phyloP scores from a whole-genome alignment of 2,113 vertebrate species.

The Crypturellus undulatus region DNA sequence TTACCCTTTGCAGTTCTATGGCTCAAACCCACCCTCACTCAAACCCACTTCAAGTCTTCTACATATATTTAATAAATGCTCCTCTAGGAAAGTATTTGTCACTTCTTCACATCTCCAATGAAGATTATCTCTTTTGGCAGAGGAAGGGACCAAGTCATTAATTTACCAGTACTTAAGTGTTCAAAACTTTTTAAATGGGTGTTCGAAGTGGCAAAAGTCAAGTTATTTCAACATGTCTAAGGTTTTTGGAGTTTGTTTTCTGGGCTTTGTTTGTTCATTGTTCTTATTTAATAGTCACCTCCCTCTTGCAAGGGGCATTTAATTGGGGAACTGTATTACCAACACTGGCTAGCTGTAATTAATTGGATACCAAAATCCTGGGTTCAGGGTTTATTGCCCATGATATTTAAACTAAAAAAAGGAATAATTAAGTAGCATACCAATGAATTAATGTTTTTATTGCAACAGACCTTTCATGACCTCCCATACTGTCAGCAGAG shows the following conservation, averaged over 20 bases:
- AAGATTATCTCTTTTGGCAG: background rate
- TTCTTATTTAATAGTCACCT: background rate
- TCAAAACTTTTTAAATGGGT: background rate
- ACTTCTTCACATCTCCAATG: background rate
- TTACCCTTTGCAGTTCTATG: background rate
- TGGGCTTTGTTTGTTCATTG: background rate
- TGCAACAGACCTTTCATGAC: slow-evolving; percentile 13
- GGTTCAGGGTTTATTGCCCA: background rate
- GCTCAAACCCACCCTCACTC: background rate
- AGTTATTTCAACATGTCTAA: background rate
- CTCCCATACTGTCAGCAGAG: slow-evolving; percentile 27
- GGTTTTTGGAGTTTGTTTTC: background rate
- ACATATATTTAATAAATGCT: background rate
- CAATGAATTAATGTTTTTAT: slow-evolving; percentile 35
- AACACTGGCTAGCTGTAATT: background rate
- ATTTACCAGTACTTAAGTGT: background rate
- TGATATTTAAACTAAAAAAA: background rate
- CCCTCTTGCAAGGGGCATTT: background rate
- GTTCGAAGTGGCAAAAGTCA: background rate
- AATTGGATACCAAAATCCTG: background rate
- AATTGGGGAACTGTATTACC: background rate
- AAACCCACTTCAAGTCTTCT: background rate
- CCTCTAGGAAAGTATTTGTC: background rate
- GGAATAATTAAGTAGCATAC: background rate
- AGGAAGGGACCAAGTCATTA: background rate